Percentiles rank a stretch among this genome's conserved stretches.
Conservation (phyloP, 2,888 invertebrate genomes). For the Caenorhabditis sp. region DNA sequence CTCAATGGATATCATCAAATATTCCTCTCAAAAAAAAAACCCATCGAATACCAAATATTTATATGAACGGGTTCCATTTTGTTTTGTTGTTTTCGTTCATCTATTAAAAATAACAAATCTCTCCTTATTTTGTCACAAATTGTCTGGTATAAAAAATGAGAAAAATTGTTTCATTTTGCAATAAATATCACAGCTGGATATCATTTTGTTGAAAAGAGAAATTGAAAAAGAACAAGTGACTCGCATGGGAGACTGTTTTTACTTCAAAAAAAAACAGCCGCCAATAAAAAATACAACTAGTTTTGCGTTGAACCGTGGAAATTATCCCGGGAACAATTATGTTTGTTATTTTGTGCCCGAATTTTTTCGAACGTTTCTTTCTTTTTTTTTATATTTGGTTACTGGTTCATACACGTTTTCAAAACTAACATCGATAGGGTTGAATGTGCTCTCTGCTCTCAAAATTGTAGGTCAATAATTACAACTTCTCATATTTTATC, state of each 20-base stretch:
- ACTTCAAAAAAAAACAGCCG: background rate
- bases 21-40: conserved; percentile 5
- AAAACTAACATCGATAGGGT: no score
- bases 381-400: background rate
- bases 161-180: background rate
- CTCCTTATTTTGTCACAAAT: background rate
- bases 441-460: no score
- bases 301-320: background rate
- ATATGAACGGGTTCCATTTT: background rate
- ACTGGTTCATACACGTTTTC: no score
- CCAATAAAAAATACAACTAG: background rate
- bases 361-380: background rate
- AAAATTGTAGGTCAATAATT: no score
- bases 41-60: conserved; percentile 12
- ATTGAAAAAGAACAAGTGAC: no score
- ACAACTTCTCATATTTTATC: no score
- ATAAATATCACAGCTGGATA: background rate
- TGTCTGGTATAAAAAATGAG: background rate
- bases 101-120: background rate
- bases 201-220: background rate
- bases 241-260: background rate
- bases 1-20: background rate
- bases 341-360: background rate
- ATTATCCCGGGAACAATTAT: background rate
- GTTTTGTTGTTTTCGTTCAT: background rate